Conservation (phyloP, 2,113 vertebrate genomes). For the Callionymus lyra region DNA sequence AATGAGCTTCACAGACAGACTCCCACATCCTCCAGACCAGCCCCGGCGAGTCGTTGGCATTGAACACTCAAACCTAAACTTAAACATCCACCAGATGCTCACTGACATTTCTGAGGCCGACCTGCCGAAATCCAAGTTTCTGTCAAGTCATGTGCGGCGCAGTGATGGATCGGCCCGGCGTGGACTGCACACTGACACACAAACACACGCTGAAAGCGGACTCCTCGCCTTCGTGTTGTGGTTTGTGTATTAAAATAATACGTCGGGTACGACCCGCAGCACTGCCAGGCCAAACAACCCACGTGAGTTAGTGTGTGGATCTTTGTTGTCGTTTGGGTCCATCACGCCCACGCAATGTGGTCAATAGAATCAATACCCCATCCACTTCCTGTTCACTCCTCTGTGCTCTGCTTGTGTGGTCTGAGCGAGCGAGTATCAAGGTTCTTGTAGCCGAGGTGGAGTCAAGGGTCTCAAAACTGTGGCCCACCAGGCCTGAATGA, state of each 20-base stretch:
- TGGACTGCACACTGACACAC: conserved; percentile 9
- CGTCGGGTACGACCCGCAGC: conserved; percentile 18
- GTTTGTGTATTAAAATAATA: conserved; percentile 49
- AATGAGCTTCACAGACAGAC: no score
- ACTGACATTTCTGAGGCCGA: conserved; percentile 10
- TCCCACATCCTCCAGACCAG: conserved; percentile 20
- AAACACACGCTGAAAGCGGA: conserved; percentile 1
- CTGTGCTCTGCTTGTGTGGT: conserved; percentile 46
- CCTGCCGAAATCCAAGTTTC: conserved; percentile 12
- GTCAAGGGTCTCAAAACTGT: no score
- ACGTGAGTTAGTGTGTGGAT: conserved; percentile 10
- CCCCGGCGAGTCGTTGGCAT: conserved; percentile 12
- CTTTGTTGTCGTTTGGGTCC: no score
- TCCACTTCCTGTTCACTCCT: conserved; percentile 35
- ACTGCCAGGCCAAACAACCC: conserved; percentile 46
- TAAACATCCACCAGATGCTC: conserved; percentile 28
- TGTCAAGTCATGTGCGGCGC: conserved; percentile 24
- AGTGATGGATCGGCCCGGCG: conserved; percentile 26
- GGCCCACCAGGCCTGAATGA: no score
- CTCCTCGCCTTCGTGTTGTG: conserved; percentile 24
- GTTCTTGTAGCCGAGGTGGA: no score
- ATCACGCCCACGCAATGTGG: conserved; percentile 39
- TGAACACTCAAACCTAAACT: conserved; percentile 16
- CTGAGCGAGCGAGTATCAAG: no score
- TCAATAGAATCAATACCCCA: conserved; percentile 41